Evolutionary conservation across 1,140 invertebrate species (phyloP), one percentile per base, ranked within the genome.

Genomic region (Halesus radiatus): DNA sequence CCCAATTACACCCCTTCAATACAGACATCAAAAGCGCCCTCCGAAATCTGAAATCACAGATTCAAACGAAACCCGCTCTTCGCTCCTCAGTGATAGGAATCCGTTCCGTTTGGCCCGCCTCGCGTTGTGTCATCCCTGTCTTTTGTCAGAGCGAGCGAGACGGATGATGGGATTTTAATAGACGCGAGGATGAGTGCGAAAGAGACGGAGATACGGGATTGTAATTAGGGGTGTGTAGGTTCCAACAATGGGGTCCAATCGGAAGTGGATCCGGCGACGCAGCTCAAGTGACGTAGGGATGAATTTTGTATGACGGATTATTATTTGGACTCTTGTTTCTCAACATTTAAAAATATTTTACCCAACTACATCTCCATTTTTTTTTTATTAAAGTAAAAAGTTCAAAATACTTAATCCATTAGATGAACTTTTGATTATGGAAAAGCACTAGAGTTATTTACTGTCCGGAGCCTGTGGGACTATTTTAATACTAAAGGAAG

Each of bases 161-260:
- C 22, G 73, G 73, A 26, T 5, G 5, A 45, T 60, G 18, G 73
- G n/a, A 4, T 37, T 37, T 37, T 37, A 37, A 37, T 37, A 37
- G 32, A 8, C 26, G 22, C 45, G 29, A 7, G 20, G 70, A 10
- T 37, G 20, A 52, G 70, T 18, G 58, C 29, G 20, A 78, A 52
- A n/a, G 60, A 54, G 64, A 54, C 37, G 76, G 23, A 13, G 15
- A 50, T 56, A 53, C 8, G 18, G 56, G 76, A 26, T 58, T 58
- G 78, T 80, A 82, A 82, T 82, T 80, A 82, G 81, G 76, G 81
- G 81, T 82, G 78, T 82, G 68, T 74, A 60, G 72, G 70, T 77
- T 26, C 22, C 81, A 80, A 82, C 81, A 82, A 82, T 82, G 68
- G 81, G n/a, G 76, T 58, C 81, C 81, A 82, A 82, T 82, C 81